Percentiles rank a stretch among this genome's conserved stretches.
phyloP scores from a whole-genome alignment of 2,113 vertebrate species.

The cat (Felis catus) region DNA sequence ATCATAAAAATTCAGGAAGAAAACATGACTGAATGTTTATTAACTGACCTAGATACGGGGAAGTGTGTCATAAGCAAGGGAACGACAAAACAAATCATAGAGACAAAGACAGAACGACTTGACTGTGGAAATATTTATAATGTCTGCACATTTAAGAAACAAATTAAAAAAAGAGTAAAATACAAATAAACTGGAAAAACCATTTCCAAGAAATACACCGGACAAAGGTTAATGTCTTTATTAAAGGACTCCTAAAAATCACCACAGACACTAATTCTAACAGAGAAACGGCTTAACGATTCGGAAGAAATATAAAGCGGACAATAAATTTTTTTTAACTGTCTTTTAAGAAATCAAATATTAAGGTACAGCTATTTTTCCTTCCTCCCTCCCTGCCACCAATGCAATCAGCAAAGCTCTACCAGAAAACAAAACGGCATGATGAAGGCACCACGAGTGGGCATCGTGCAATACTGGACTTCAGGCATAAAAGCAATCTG shows the following conservation, averaged over 20 bases:
- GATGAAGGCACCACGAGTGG: rapidly evolving
- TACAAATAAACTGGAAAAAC: not conserved
- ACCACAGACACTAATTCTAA: conserved; percentile 13
- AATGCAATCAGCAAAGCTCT: not conserved
- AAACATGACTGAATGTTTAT: not conserved
- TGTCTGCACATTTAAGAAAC: not conserved
- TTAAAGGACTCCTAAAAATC: conserved; percentile 1
- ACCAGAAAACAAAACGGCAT: rapidly evolving
- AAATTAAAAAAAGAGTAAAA: not conserved
- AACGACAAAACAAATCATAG: not conserved
- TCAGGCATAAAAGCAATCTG: rapidly evolving
- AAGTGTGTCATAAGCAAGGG: not conserved
- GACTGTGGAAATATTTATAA: not conserved
- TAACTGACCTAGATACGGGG: not conserved
- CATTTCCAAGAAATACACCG: not conserved
- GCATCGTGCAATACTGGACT: not conserved
- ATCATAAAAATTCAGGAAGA: not conserved
- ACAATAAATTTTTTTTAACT: not conserved
- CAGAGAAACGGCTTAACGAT: conserved; percentile 24
- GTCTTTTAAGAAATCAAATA: not conserved
- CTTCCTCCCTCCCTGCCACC: not conserved
- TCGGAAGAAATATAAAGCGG: conserved; percentile 16
- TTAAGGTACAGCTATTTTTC: not conserved
- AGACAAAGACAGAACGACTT: not conserved
- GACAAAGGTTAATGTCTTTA: not conserved